phyloP scores from a whole-genome alignment of 2,113 vertebrate genomes.

The Glaucidium brasilianum region DNA sequence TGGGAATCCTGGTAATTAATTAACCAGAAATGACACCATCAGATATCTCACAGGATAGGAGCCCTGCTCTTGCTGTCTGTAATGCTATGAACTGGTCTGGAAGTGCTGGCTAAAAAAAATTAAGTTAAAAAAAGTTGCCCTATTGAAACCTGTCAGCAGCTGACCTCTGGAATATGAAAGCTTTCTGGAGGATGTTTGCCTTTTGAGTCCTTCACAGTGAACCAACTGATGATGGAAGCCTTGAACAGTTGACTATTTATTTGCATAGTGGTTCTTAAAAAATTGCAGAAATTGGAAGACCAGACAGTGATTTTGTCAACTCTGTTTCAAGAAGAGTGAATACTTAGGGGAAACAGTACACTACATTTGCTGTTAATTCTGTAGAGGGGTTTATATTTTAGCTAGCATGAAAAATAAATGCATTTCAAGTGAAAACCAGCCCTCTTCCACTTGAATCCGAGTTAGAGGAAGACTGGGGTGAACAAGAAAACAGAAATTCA shows the following conservation, averaged over 20 bases:
- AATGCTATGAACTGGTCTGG: background rate
- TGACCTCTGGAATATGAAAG: background rate
- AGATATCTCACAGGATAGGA: background rate
- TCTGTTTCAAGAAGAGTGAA: background rate
- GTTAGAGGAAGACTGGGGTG: background rate
- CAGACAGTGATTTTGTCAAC: background rate
- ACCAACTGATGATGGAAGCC: background rate
- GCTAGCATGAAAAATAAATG: background rate
- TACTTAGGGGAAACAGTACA: background rate
- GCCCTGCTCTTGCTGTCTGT: background rate
- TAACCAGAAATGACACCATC: background rate
- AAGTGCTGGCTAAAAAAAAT: background rate
- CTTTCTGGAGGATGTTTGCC: background rate
- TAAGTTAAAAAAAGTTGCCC: background rate
- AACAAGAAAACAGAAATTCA: background rate
- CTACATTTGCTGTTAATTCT: background rate
- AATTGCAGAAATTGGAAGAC: background rate
- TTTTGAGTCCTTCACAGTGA: background rate
- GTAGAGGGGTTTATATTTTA: background rate
- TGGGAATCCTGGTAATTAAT: background rate
- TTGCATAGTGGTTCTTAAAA: background rate
- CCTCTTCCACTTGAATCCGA: background rate
- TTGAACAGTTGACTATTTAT: slow-evolving; percentile 19
- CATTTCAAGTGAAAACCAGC: background rate
- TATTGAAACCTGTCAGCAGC: background rate